Evolutionary conservation across 1,140 invertebrate species (phyloP).

Genomic region (Diorhabda elongata): DNA sequence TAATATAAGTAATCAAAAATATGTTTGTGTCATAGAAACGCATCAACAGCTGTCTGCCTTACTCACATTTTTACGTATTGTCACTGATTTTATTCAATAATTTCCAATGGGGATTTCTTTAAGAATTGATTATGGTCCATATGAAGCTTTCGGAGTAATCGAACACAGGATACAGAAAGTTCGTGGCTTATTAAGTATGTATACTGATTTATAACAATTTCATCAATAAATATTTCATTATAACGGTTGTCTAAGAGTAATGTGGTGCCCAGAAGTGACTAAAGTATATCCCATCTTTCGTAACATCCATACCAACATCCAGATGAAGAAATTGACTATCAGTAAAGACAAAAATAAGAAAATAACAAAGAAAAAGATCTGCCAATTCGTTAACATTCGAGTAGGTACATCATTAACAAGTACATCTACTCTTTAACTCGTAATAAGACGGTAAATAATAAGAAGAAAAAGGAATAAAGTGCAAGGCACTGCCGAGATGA

Average conservation of each 20-base stretch:
- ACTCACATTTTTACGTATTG: too few relatives aligned
- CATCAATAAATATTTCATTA: neutral
- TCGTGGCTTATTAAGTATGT: conserved; percentile 25
- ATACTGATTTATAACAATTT: neutral
- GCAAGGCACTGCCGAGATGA: too few relatives aligned
- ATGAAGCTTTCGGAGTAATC: conserved; percentile 31
- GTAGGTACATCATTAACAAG: neutral
- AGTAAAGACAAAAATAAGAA: neutral
- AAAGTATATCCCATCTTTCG: neutral
- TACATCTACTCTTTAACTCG: neutral
- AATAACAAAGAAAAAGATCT: neutral
- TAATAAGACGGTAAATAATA: too few relatives aligned
- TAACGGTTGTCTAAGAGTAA: neutral
- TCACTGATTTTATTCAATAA: too few relatives aligned
- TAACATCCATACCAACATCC: neutral
- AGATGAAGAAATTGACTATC: neutral
- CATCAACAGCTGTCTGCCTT: too few relatives aligned
- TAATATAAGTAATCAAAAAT: too few relatives aligned
- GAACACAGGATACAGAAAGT: conserved; percentile 31
- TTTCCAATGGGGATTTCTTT: neutral
- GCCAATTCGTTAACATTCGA: neutral
- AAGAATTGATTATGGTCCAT: conserved; percentile 30
- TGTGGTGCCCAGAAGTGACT: neutral
- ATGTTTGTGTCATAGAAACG: too few relatives aligned
- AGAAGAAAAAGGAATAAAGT: too few relatives aligned